Percentiles rank a stretch among this genome's conserved stretches.
Conservation (phyloP, 2,113 vertebrate genomes). For the Mugil cephalus region DNA sequence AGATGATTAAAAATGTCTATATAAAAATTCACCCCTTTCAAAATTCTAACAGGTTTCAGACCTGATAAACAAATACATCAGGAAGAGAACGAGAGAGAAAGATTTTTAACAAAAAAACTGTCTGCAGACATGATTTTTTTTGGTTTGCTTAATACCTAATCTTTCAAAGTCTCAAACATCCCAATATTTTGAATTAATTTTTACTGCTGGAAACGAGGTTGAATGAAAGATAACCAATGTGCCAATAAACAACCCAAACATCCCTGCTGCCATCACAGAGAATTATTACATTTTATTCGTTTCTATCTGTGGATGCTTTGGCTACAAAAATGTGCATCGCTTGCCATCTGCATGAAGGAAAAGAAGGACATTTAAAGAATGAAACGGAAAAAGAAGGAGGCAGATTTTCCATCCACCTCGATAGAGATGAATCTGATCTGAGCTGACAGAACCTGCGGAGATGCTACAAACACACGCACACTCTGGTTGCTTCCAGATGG, state of each 20-base stretch:
- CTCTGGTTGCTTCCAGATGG: conserved; percentile 64
- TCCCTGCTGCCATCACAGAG: background rate
- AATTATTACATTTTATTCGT: background rate
- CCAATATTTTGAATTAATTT: no score
- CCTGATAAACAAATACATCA: no score
- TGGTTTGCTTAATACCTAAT: no score
- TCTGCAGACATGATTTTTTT: no score
- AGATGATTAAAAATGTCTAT: no score
- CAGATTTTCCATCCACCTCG: conserved; percentile 33
- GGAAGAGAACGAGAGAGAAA: no score
- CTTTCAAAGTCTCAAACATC: no score
- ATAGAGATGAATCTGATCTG: conserved; percentile 55
- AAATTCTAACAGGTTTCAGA: no score
- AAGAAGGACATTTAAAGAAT: no score
- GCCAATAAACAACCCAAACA: background rate
- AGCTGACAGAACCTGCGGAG: conserved; percentile 52
- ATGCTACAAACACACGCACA: conserved; percentile 24
- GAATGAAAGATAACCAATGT: background rate
- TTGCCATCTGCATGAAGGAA: background rate
- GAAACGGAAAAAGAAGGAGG: conserved; percentile 11
- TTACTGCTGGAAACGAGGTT: background rate
- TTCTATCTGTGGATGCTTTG: background rate
- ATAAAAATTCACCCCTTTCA: no score
- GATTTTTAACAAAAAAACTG: no score
- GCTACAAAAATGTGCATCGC: background rate